Percentiles rank a stretch among this genome's conserved stretches.
phyloP scores from a whole-genome alignment of 2,113 vertebrate species.

The Megaceryle torquata region DNA sequence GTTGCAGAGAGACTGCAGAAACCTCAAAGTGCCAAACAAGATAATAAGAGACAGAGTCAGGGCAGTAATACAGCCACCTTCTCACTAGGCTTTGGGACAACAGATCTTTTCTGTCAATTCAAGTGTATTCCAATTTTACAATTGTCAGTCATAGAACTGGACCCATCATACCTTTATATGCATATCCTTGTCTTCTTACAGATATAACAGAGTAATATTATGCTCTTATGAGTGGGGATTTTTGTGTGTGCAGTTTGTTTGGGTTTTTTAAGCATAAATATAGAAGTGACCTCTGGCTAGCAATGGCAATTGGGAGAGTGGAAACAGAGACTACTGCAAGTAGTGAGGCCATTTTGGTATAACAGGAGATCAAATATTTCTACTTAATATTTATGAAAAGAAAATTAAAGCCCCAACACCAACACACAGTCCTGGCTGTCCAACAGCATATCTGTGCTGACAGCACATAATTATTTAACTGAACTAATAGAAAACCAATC shows the following conservation, averaged over 20 bases:
- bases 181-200: background rate
- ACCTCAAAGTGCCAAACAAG: background rate
- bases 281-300: background rate
- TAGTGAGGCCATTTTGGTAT: background rate
- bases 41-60: background rate
- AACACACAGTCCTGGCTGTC: background rate
- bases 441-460: background rate
- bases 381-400: background rate
- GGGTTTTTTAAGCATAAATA: background rate
- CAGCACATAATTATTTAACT: background rate
- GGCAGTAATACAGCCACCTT: background rate
- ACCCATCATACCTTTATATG: background rate
- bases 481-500: background rate
- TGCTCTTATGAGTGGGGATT: accelerated
- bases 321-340: background rate
- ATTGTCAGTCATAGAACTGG: background rate
- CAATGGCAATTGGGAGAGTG: background rate
- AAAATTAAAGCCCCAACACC: accelerated
- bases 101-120: background rate
- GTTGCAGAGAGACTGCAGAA: background rate
- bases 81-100: background rate
- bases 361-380: background rate
- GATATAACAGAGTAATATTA: background rate
- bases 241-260: background rate
- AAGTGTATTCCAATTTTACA: background rate